Evolutionary conservation across 2,113 vertebrate species (phyloP).

Genomic region (Rafetus swinhoei): DNA sequence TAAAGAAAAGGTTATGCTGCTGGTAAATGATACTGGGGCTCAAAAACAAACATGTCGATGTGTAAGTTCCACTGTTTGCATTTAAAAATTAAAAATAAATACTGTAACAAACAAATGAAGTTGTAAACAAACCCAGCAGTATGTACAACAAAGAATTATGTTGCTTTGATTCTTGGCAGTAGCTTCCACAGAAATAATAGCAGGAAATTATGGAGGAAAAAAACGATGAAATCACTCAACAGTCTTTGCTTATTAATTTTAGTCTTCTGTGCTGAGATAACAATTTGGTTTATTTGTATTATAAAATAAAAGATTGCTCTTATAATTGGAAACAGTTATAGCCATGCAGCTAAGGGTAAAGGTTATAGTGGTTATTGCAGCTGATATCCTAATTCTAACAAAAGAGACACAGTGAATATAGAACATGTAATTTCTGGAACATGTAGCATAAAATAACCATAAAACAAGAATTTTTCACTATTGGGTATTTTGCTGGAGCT

Average conservation of each 20-base stretch:
- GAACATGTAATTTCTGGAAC: conserved; percentile 27
- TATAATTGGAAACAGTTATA: conserved; percentile 71
- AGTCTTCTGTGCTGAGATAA: conserved; percentile 74
- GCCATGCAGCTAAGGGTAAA: conserved; percentile 67
- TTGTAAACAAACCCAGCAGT: conserved; percentile 35
- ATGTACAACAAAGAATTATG: conserved; percentile 37
- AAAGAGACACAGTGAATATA: conserved; percentile 55
- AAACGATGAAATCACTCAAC: conserved; percentile 65
- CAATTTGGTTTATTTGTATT: conserved; percentile 72
- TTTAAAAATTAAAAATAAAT: conserved; percentile 51
- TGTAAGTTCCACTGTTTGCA: not conserved
- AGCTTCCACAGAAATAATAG: conserved; percentile 67
- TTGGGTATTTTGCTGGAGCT: conserved; percentile 43
- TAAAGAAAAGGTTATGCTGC: not conserved
- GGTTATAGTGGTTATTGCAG: conserved; percentile 63
- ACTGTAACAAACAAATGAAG: conserved; percentile 57
- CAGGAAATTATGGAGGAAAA: conserved; percentile 72
- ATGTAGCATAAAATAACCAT: conserved; percentile 51
- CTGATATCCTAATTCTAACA: conserved; percentile 70
- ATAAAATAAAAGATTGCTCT: conserved; percentile 69
- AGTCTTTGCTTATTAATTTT: conserved; percentile 52
- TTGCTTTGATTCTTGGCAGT: conserved; percentile 63
- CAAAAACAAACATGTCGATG: not conserved
- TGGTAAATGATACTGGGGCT: not conserved
- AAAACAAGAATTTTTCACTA: conserved; percentile 27